Percentiles rank a stretch among this genome's conserved stretches.
These are phyloP conservation scores for Varanus salvator DNA, from an alignment of 2,113 vertebrate genomes.

Conservation along the genomic window DNA sequence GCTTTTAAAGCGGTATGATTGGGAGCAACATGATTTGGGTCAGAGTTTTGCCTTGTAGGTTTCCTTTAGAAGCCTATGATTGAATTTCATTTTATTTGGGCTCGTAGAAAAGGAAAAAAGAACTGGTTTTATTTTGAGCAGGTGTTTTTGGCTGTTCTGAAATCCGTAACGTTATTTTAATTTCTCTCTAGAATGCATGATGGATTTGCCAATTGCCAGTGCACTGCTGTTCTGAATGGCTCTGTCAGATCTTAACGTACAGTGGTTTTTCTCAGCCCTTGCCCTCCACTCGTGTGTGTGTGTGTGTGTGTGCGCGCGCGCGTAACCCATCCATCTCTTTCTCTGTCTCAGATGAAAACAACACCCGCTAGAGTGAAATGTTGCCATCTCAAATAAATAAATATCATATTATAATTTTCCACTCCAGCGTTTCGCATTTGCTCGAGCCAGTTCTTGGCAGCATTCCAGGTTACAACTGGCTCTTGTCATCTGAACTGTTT, in stretches of 20 bases:
- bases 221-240: slow-evolving; percentile 20
- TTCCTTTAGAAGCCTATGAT: not conserved
- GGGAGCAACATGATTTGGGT: not conserved
- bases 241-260: slow-evolving; percentile 62
- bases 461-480: slow-evolving; percentile 73
- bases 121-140: slow-evolving; percentile 15
- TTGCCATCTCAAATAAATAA: not conserved
- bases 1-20: not conserved
- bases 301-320: too few relatives aligned
- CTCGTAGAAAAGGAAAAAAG: slow-evolving; percentile 56
- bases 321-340: too few relatives aligned
- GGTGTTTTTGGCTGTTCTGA: slow-evolving; percentile 19
- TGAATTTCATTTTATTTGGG: not conserved
- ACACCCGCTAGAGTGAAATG: slow-evolving; percentile 20
- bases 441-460: slow-evolving; percentile 61
- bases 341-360: not conserved
- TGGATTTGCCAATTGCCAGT: not conserved
- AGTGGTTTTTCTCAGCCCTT: slow-evolving; percentile 4
- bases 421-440: slow-evolving; percentile 27
- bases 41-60: not conserved
- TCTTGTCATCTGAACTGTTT: slow-evolving; percentile 67
- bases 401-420: slow-evolving; percentile 6
- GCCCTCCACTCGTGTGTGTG: too few relatives aligned
- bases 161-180: slow-evolving; percentile 22
- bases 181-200: not conserved